phyloP scores from a whole-genome alignment of 2,888 invertebrate genomes.

The Sepiola atlantica region DNA sequence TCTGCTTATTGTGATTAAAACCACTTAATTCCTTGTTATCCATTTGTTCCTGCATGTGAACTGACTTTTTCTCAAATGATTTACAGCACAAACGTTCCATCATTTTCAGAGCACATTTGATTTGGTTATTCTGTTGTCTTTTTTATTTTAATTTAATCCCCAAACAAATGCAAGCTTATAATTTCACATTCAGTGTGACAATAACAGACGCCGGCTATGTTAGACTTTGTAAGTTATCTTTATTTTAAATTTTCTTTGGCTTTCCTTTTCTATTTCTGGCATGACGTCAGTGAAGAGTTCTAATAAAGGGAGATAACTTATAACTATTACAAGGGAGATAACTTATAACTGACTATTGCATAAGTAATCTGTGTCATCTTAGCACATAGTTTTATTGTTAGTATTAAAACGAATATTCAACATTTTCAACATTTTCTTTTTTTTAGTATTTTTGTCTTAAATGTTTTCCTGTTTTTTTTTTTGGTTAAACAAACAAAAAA shows the following conservation, averaged over 20 bases:
- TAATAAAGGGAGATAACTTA: too few relatives aligned
- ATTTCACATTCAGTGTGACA: neutral
- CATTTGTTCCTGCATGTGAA: neutral
- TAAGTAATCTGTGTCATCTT: neutral
- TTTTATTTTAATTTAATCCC: neutral
- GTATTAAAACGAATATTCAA: neutral
- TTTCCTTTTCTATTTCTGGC: too few relatives aligned
- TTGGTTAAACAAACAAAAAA: neutral
- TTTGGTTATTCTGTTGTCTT: neutral
- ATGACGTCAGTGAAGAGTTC: too few relatives aligned
- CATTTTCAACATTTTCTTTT: neutral
- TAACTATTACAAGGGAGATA: too few relatives aligned
- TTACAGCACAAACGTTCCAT: neutral
- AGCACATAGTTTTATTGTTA: neutral
- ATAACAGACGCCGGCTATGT: neutral
- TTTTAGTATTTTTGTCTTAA: neutral
- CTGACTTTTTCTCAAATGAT: neutral
- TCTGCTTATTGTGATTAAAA: neutral
- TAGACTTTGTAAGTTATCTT: neutral
- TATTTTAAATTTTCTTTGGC: too few relatives aligned
- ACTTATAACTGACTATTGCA: neutral
- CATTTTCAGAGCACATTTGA: neutral
- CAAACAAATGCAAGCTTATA: neutral
- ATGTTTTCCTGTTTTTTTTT: neutral
- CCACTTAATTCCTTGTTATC: neutral